These are phyloP conservation scores for Hoplostethus mediterraneus DNA, from an alignment of 2,797 vertebrate species.

Conservation along the genomic window DNA sequence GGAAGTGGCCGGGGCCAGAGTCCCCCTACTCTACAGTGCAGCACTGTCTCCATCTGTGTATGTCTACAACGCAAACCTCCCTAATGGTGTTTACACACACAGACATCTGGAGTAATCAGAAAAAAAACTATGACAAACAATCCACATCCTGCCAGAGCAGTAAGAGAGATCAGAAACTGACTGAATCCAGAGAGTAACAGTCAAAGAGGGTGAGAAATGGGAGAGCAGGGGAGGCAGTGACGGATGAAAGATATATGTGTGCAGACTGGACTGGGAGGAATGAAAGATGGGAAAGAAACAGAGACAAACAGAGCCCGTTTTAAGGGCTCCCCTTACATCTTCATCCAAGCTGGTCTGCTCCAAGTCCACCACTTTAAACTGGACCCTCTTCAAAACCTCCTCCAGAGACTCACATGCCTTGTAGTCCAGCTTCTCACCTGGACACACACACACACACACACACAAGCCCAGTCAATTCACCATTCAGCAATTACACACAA, in stretches of 20 bases:
- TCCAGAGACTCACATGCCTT: slow-evolving; percentile 94
- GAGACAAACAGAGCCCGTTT: neutral
- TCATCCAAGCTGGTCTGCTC: slow-evolving; percentile 96
- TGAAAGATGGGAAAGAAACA: neutral
- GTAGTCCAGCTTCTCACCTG: slow-evolving; percentile 95
- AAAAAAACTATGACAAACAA: slow-evolving; percentile 55
- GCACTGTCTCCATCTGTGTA: slow-evolving; percentile 42
- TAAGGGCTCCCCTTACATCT: slow-evolving; percentile 86
- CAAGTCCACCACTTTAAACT: slow-evolving; percentile 93
- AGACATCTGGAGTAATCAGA: slow-evolving; percentile 68
- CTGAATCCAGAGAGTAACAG: slow-evolving; percentile 1
- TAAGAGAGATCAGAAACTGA: slow-evolving; percentile 25
- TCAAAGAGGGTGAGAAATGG: neutral
- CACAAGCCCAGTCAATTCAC: slow-evolving; percentile 2
- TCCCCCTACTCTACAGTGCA: slow-evolving; percentile 31
- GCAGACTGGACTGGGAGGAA: neutral
- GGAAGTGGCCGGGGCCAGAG: slow-evolving; percentile 48
- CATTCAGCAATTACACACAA: neutral
- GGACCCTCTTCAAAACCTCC: slow-evolving; percentile 94
- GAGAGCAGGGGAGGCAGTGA: neutral
- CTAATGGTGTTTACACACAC: slow-evolving; percentile 73
- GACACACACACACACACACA: slow-evolving; percentile 16
- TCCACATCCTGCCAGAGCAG: slow-evolving; percentile 51
- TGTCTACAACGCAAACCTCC: slow-evolving; percentile 51
- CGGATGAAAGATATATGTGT: neutral